Evolutionary conservation across 2,888 invertebrate species (phyloP).

Genomic region (Pristionchus japonicus): DNA sequence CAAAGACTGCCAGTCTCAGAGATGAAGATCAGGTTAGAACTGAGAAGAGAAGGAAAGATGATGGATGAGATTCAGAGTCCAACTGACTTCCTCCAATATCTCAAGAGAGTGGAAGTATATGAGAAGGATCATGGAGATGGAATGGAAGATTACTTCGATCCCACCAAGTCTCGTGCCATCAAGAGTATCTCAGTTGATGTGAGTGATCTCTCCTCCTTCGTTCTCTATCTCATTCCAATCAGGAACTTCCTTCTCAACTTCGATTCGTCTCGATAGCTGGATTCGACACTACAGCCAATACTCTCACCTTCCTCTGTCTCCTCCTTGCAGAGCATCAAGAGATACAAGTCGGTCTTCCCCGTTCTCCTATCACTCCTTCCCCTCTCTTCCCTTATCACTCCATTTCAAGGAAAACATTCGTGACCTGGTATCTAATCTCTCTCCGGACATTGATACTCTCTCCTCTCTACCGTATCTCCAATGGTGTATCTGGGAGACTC

Average conservation of each 20-base stretch:
- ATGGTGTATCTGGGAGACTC: conserved; percentile 61
- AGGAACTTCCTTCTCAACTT: conserved; percentile 65
- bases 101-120: conserved; percentile 18
- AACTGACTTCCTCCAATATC: conserved; percentile 30
- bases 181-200: conserved; percentile 10
- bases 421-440: neutral
- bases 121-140: neutral
- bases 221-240: neutral
- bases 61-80: neutral
- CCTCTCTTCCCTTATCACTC: neutral
- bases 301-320: conserved; percentile 58
- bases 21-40: neutral
- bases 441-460: conserved; percentile 50
- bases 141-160: conserved; percentile 15
- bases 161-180: neutral
- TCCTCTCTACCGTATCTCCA: conserved; percentile 53
- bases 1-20: neutral
- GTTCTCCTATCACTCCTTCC: too few relatives aligned
- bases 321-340: conserved; percentile 60
- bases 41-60: neutral
- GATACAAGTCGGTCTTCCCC: conserved; percentile 47
- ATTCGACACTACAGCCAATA: conserved; percentile 69
- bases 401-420: conserved; percentile 2
- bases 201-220: neutral
- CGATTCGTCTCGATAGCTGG: conserved; percentile 67